Evolutionary conservation across 2,113 vertebrate genomes (phyloP).

Genomic region (Aldabrachelys gigantea): DNA sequence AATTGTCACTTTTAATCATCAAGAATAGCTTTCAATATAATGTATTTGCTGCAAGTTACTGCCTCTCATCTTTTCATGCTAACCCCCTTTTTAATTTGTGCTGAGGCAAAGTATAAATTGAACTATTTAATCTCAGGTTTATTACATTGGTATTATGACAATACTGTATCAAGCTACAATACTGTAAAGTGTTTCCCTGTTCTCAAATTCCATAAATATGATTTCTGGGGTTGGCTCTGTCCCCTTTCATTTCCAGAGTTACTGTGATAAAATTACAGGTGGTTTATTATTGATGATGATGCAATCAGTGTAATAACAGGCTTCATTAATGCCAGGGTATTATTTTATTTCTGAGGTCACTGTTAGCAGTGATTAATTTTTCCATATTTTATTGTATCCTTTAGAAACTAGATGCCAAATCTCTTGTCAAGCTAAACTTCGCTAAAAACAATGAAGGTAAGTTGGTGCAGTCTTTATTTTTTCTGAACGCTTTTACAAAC

Average conservation of each 20-base stretch:
- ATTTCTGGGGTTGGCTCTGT: not conserved
- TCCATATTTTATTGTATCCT: constrained; percentile 14
- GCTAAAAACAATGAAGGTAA: constrained; percentile 95
- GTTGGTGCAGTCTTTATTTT: not conserved
- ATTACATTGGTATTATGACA: not conserved
- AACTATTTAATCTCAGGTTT: not conserved
- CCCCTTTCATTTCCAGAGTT: constrained; percentile 20
- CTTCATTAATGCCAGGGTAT: not conserved
- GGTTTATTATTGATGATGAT: constrained; percentile 29
- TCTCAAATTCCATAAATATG: not conserved
- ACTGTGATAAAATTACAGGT: constrained; percentile 21
- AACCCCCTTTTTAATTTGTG: not conserved
- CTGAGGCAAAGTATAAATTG: not conserved
- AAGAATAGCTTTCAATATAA: not conserved
- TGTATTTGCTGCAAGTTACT: not conserved
- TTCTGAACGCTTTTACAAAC: constrained; percentile 8
- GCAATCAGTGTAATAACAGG: not conserved
- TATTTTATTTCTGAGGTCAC: constrained; percentile 21
- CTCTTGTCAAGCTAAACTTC: constrained; percentile 94
- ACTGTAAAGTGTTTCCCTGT: accelerated
- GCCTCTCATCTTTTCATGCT: not conserved
- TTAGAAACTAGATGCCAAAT: constrained; percentile 94
- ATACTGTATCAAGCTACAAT: not conserved
- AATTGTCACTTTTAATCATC: not conserved
- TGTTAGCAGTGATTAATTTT: constrained; percentile 33